Conservation (phyloP, 2,888 invertebrate species). For the Amphimallon solstitiale region DNA sequence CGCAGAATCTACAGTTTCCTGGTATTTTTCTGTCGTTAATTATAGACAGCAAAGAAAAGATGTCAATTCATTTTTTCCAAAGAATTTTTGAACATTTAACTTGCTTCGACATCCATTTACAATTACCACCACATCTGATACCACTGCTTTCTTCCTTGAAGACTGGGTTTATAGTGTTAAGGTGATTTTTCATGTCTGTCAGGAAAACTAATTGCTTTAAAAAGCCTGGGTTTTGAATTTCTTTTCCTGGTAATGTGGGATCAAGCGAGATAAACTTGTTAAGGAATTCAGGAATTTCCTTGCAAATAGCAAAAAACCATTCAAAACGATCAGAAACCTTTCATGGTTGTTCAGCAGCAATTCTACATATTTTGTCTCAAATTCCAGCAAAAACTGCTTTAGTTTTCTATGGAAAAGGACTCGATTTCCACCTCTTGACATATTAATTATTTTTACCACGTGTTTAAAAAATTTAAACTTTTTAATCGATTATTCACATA, state of each 20-base stretch:
- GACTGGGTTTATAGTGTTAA: no score
- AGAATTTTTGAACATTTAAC: not conserved
- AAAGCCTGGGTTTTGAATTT: no score
- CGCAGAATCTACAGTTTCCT: not conserved
- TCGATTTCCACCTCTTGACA: not conserved
- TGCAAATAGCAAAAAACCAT: no score
- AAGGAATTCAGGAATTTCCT: no score
- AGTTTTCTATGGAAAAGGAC: not conserved
- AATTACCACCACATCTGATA: not conserved
- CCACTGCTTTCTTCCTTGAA: not conserved
- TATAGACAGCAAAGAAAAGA: not conserved
- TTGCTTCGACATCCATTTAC: not conserved
- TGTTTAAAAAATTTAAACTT: no score
- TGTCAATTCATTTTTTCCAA: no score
- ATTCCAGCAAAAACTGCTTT: not conserved
- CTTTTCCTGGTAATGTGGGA: no score
- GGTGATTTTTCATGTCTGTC: no score
- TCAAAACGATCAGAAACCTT: no score
- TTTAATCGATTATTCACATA: not conserved
- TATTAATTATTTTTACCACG: no score
- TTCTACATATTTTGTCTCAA: not conserved
- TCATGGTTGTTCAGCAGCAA: not conserved
- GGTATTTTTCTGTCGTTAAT: not conserved
- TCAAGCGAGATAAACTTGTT: no score
- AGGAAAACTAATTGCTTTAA: no score